A percentile compares a stretch with the other conserved stretches of the same genome.
phyloP scores from a whole-genome alignment of 2,888 invertebrate species.

The Rhagonycha fulva region DNA sequence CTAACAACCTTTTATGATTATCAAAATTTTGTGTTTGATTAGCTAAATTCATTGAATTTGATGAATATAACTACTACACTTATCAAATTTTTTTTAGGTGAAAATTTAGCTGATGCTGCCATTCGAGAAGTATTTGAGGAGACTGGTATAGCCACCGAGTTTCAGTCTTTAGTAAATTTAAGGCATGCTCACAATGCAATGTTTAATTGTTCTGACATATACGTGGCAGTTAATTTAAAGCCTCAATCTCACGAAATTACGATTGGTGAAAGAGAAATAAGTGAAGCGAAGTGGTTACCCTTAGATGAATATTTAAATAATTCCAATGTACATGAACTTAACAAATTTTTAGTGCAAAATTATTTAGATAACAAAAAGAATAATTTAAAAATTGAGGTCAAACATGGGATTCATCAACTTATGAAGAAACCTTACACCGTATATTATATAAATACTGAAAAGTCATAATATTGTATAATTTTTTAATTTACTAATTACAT shows the following conservation, averaged over 20 bases:
- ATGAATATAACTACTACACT: not conserved
- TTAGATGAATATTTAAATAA: constrained; percentile 71
- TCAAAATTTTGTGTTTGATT: not conserved
- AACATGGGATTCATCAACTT: constrained; percentile 57
- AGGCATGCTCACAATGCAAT: constrained; percentile 77
- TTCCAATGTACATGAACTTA: constrained; percentile 74
- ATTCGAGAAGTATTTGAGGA: constrained; percentile 89
- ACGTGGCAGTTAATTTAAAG: constrained; percentile 74
- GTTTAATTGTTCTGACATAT: constrained; percentile 87
- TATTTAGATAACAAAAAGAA: constrained; percentile 68
- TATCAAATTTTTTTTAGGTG: constrained; percentile 61
- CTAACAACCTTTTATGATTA: not conserved
- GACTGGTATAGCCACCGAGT: constrained; percentile 79
- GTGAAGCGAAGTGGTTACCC: constrained; percentile 81
- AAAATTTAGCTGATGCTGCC: constrained; percentile 81
- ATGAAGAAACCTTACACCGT: constrained; percentile 56
- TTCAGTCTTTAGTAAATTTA: constrained; percentile 75
- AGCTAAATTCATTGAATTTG: not conserved
- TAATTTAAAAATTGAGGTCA: constrained; percentile 63
- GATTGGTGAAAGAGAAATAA: constrained; percentile 78
- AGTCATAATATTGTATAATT: not conserved
- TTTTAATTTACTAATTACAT: not conserved
- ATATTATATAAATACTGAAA: constrained; percentile 39
- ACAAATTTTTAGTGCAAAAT: constrained; percentile 68
- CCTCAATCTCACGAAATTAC: constrained; percentile 67